Evolutionary conservation across 2,888 invertebrate genomes (phyloP).

Genomic region (Drosophila ustulata): DNA sequence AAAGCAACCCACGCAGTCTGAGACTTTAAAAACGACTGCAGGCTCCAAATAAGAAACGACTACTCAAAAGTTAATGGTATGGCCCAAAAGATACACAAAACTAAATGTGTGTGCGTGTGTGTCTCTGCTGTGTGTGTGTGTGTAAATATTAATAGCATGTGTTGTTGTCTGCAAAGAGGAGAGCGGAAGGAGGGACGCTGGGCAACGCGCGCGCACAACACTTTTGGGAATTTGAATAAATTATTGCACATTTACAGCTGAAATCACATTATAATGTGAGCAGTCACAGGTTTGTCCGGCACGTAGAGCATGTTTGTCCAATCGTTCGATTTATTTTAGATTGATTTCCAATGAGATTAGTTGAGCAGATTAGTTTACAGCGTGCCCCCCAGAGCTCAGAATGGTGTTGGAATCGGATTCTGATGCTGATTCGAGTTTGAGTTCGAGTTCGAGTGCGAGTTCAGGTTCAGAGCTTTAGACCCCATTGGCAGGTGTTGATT

Average conservation of each 20-base stretch:
- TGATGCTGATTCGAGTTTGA: conserved; percentile 14
- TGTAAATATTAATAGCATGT: conserved; percentile 76
- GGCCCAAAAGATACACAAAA: conserved; percentile 56
- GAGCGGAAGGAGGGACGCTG: not conserved
- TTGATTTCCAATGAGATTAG: conserved; percentile 80
- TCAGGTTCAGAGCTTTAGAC: conserved; percentile 42
- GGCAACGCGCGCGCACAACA: conserved; percentile 38
- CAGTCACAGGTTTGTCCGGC: conserved; percentile 52
- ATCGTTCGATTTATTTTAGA: conserved; percentile 75
- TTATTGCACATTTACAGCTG: conserved; percentile 79
- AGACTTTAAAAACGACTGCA: conserved; percentile 52
- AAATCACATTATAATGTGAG: conserved; percentile 76
- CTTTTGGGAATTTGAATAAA: conserved; percentile 78
- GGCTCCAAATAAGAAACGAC: conserved; percentile 46
- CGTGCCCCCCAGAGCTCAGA: conserved; percentile 19
- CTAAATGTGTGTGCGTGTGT: conserved; percentile 1
- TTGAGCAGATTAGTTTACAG: conserved; percentile 68
- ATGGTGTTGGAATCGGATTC: conserved; percentile 2
- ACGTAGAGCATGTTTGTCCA: conserved; percentile 66
- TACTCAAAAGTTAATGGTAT: conserved; percentile 67
- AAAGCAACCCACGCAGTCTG: conserved; percentile 59
- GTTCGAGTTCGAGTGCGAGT: conserved; percentile 29
- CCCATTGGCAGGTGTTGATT: conserved; percentile 62
- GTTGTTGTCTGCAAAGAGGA: conserved; percentile 38
- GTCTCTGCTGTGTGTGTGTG: conserved; percentile 18